Evolutionary conservation across 2,888 invertebrate species (phyloP).

Genomic region (Chrysolina haemoptera): DNA sequence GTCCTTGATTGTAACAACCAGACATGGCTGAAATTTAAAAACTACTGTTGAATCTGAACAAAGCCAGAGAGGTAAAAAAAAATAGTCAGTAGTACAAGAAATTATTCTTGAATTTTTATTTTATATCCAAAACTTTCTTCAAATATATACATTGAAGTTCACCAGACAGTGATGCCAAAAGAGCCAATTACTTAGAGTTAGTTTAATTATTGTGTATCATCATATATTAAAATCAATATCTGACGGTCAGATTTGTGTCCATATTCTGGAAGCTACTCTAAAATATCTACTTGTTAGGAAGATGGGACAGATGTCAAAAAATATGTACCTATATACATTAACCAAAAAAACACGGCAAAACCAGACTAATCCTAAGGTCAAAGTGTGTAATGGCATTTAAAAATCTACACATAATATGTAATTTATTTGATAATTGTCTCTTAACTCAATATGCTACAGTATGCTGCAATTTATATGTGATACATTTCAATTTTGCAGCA

Average conservation of each 20-base stretch:
- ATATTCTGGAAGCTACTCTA: conserved; percentile 13
- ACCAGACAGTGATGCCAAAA: conserved; percentile 19
- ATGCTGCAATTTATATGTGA: conserved; percentile 28
- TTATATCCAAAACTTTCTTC: conserved; percentile 32
- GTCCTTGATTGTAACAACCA: no score
- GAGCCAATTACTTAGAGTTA: background rate
- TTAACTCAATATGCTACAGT: conserved; percentile 34
- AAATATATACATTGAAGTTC: conserved; percentile 38
- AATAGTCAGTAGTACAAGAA: background rate
- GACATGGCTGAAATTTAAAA: no score
- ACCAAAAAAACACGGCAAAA: conserved; percentile 41
- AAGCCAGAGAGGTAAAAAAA: conserved; percentile 1
- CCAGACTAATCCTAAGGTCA: conserved; percentile 42
- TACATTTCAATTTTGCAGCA: conserved; percentile 44
- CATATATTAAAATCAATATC: conserved; percentile 4
- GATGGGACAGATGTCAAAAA: conserved; percentile 17
- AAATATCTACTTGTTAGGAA: background rate
- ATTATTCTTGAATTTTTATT: conserved; percentile 23
- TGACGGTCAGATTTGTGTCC: background rate
- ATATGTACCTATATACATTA: conserved; percentile 45
- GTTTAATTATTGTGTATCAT: background rate
- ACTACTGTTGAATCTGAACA: background rate
- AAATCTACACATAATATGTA: conserved; percentile 41
- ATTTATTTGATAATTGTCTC: conserved; percentile 51
- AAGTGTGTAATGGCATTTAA: conserved; percentile 44